These are phyloP conservation scores for Thera obeliscata DNA, from an alignment of 2,888 invertebrate species.

Conservation along the genomic window DNA sequence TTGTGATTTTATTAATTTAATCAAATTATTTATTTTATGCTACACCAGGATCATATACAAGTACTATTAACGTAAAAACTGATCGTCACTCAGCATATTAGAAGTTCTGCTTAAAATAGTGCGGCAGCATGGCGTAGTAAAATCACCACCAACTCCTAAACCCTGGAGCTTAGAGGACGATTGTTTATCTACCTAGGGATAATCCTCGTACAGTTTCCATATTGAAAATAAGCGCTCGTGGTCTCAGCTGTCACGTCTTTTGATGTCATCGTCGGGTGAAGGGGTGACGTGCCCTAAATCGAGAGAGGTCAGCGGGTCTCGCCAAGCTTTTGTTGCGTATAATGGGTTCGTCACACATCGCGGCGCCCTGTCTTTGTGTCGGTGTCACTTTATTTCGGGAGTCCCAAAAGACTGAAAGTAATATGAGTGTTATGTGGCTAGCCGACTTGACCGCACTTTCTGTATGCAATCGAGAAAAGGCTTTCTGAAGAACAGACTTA, in stretches of 20 bases:
- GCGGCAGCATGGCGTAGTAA: not conserved
- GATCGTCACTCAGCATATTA: too few species aligned
- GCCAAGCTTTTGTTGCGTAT: conserved; percentile 28
- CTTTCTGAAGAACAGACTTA: too few species aligned
- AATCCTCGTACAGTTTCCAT: conserved; percentile 70
- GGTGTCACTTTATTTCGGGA: conserved; percentile 21
- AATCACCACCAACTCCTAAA: conserved; percentile 12
- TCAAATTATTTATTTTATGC: too few species aligned
- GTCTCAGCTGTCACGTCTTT: conserved; percentile 56
- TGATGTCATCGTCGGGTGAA: conserved; percentile 61
- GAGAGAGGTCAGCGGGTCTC: conserved; percentile 30
- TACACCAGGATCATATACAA: too few species aligned
- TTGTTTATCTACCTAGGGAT: conserved; percentile 76
- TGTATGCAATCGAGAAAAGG: too few species aligned
- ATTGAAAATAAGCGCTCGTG: conserved; percentile 58
- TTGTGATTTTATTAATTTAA: too few species aligned
- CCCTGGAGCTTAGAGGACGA: conserved; percentile 61
- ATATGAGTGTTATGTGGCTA: conserved; percentile 4
- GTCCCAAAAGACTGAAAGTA: conserved; percentile 19
- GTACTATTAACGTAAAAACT: too few species aligned
- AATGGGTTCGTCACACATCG: conserved; percentile 27
- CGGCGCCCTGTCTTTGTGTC: conserved; percentile 23
- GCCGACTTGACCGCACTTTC: not conserved
- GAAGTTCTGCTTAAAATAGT: too few species aligned
- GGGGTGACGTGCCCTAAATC: conserved; percentile 46